A percentile compares a stretch with the other conserved stretches of the same genome.
Conservation (phyloP, 2,888 invertebrate species). For the Thymelicus acteon region DNA sequence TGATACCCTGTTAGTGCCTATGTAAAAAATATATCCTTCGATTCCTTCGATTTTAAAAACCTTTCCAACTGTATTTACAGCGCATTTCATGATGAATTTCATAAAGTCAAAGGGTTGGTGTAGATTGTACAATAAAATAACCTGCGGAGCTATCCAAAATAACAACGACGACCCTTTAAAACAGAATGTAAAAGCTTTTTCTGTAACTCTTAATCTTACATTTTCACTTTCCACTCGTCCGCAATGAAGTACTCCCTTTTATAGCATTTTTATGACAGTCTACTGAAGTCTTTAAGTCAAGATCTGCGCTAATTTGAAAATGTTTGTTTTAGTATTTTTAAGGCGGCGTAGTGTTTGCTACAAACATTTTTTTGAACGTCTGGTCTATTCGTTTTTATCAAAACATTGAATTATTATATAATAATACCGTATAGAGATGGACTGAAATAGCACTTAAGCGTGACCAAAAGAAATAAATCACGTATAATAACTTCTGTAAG, state of each 20-base stretch:
- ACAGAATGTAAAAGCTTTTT: constrained; percentile 29
- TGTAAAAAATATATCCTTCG: no score
- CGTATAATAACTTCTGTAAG: neutral
- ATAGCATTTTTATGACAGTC: constrained; percentile 34
- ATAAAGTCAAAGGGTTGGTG: constrained; percentile 14
- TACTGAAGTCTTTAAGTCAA: constrained; percentile 37
- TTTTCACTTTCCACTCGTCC: constrained; percentile 33
- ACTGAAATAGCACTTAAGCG: neutral
- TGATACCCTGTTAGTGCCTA: no score
- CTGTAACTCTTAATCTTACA: constrained; percentile 22
- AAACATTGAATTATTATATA: neutral
- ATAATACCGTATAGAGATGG: neutral
- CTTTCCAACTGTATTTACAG: neutral
- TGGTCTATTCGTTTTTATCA: neutral
- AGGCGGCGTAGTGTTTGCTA: constrained; percentile 10
- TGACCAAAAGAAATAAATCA: neutral
- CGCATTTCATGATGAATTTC: constrained; percentile 11
- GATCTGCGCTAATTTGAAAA: constrained; percentile 36
- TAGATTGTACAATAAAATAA: constrained; percentile 14
- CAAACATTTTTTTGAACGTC: neutral
- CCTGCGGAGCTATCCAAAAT: constrained; percentile 23
- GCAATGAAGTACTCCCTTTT: constrained; percentile 32
- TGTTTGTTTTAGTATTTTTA: constrained; percentile 26
- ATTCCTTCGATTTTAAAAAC: neutral
- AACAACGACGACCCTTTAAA: constrained; percentile 26